phyloP scores from a whole-genome alignment of 1,140 invertebrate genomes.

The Pantala flavescens region DNA sequence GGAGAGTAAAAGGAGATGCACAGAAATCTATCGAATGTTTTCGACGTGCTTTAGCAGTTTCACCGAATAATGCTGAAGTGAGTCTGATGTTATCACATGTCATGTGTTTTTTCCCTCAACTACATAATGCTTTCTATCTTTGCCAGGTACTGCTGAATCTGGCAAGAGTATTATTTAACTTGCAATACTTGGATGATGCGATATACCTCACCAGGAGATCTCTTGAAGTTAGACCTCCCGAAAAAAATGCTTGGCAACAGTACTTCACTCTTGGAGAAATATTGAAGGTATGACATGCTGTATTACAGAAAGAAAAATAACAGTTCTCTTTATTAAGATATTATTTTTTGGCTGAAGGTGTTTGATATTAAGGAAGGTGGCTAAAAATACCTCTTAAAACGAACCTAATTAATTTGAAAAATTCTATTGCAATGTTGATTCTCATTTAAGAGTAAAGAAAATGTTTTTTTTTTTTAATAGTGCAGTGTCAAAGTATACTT shows the following conservation, averaged over 20 bases:
- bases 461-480: no score
- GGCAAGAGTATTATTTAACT: constrained; percentile 68
- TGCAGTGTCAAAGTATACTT: no score
- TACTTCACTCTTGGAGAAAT: constrained; percentile 79
- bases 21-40: constrained; percentile 79
- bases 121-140: neutral
- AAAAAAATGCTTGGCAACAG: constrained; percentile 79
- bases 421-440: no score
- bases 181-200: constrained; percentile 80
- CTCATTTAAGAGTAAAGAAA: no score
- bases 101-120: constrained; percentile 13
- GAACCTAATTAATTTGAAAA: no score
- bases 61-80: constrained; percentile 76
- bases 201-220: constrained; percentile 70
- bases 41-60: constrained; percentile 67
- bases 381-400: no score
- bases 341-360: no score
- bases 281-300: constrained; percentile 48
- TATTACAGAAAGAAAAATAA: no score
- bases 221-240: constrained; percentile 60
- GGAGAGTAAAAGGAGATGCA: constrained; percentile 74
- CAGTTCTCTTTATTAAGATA: no score
- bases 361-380: no score
- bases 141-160: constrained; percentile 61
- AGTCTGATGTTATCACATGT: constrained; percentile 21